Percentiles rank a stretch among this genome's conserved stretches.
phyloP scores from a whole-genome alignment of 1,140 invertebrate species.

The Radopholus similis region DNA sequence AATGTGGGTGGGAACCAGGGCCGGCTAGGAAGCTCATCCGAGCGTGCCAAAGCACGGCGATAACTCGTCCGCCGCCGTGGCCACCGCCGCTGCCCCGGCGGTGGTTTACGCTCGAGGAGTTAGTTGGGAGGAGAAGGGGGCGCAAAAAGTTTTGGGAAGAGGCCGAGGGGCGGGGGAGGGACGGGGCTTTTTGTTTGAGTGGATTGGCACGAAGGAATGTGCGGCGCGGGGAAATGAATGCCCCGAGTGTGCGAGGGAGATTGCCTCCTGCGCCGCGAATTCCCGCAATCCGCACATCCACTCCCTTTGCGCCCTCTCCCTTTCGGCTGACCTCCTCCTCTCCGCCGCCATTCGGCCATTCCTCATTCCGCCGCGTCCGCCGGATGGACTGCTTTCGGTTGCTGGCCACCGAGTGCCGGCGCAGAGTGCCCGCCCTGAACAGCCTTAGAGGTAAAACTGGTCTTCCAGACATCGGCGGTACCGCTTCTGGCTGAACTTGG shows the following conservation, averaged over 20 bases:
- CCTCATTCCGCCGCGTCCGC: neutral
- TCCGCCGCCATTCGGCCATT: neutral
- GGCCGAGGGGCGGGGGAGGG: neutral
- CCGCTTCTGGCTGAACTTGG: slow-evolving; percentile 43
- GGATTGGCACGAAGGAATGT: neutral
- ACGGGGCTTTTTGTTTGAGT: neutral
- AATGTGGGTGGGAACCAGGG: neutral
- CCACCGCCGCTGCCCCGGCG: no score
- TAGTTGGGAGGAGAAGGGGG: neutral
- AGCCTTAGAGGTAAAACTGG: neutral
- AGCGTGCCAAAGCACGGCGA: no score
- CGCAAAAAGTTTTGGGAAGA: neutral
- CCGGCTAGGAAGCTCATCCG: no score
- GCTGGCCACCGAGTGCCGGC: slow-evolving; percentile 11
- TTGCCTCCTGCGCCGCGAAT: neutral
- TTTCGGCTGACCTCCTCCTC: neutral
- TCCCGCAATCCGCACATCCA: neutral
- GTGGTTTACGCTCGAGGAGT: no score
- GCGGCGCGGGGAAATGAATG: neutral
- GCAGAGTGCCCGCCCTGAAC: slow-evolving; percentile 3
- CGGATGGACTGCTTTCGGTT: neutral
- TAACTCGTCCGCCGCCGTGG: no score
- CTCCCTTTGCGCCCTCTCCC: neutral
- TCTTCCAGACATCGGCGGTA: slow-evolving; percentile 7
- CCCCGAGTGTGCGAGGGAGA: neutral